These are phyloP conservation scores for Achlya flavicornis DNA, from an alignment of 2,888 invertebrate genomes.

Conservation along the genomic window DNA sequence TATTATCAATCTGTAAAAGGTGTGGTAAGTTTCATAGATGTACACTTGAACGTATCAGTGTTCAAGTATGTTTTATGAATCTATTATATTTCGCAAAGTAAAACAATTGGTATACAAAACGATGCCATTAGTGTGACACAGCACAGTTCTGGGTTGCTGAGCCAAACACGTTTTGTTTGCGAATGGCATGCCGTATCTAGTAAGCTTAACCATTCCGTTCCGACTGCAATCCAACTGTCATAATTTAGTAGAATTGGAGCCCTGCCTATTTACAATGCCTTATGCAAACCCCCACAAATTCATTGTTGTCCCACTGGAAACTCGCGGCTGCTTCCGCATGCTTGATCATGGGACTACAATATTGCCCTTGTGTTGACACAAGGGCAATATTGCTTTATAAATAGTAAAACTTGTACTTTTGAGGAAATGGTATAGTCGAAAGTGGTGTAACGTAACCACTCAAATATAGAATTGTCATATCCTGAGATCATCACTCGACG, in stretches of 20 bases:
- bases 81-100: neutral
- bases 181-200: constrained; percentile 13
- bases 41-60: neutral
- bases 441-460: constrained; percentile 5
- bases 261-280: constrained; percentile 32
- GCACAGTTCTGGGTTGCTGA: constrained; percentile 9
- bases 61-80: neutral
- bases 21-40: too few species aligned
- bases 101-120: neutral
- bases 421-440: neutral
- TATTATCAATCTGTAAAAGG: too few species aligned
- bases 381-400: constrained; percentile 29
- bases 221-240: constrained; percentile 16
- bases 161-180: constrained; percentile 15
- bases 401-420: constrained; percentile 5
- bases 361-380: too few species aligned
- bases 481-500: constrained; percentile 50
- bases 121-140: constrained; percentile 6
- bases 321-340: constrained; percentile 27
- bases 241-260: constrained; percentile 25
- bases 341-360: too few species aligned
- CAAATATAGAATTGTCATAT: constrained; percentile 27
- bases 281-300: constrained; percentile 33
- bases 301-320: constrained; percentile 28
- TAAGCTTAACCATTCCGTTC: constrained; percentile 15